Percentiles rank a stretch among this genome's conserved stretches.
These are phyloP conservation scores for Hydropsyche tenuis DNA, from an alignment of 1,140 invertebrate species.

Conservation along the genomic window DNA sequence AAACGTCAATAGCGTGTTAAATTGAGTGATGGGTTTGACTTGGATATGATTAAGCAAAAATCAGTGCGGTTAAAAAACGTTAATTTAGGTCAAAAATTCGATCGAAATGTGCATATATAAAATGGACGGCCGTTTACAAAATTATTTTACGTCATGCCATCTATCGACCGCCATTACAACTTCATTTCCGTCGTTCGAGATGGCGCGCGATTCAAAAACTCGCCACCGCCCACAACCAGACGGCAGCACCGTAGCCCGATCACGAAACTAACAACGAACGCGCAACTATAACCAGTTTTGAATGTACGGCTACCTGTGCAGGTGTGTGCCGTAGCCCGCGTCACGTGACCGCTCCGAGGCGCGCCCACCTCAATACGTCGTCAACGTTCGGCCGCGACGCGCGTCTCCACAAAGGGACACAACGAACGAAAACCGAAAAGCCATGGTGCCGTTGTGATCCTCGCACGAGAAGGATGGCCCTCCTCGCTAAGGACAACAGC, in stretches of 20 bases:
- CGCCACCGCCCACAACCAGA: background rate
- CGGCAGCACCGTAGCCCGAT: background rate
- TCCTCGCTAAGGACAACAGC: conserved; percentile 58
- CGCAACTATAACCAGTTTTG: conserved; percentile 17
- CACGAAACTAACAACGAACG: conserved; percentile 1
- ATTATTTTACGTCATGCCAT: no score
- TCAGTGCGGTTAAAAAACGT: no score
- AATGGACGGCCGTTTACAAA: no score
- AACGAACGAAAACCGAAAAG: background rate
- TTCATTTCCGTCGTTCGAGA: no score
- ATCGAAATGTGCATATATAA: no score
- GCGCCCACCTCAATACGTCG: conserved; percentile 23
- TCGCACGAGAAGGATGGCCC: background rate
- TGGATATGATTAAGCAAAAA: no score
- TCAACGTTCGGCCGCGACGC: background rate
- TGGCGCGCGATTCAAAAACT: no score
- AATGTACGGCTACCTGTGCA: conserved; percentile 26
- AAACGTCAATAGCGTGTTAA: no score
- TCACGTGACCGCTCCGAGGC: conserved; percentile 29
- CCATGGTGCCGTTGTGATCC: background rate
- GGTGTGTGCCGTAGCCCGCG: background rate
- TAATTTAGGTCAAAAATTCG: no score
- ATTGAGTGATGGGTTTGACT: no score
- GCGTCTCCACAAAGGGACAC: background rate
- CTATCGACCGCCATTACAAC: no score